Conservation (phyloP, 2,113 vertebrate genomes). For the Chloroceryle aenea region DNA sequence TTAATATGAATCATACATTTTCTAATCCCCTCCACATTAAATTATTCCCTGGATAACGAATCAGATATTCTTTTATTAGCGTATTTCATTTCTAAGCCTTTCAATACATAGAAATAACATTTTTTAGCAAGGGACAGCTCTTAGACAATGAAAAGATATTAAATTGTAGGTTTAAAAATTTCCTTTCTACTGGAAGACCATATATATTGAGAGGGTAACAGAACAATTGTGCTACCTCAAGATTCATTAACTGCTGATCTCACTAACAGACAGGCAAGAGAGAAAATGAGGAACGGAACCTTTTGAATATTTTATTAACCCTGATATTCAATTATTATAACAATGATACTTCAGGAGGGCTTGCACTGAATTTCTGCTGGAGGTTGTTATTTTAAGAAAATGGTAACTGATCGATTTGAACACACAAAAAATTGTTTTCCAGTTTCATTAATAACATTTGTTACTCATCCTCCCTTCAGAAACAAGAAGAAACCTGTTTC, state of each 20-base stretch:
- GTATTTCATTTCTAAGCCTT: constrained; percentile 39
- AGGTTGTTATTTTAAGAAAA: constrained; percentile 28
- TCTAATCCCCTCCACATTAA: not conserved
- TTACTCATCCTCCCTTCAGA: not conserved
- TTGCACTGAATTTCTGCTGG: not conserved
- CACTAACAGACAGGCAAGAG: not conserved
- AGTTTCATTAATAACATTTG: not conserved
- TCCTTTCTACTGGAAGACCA: constrained; percentile 15
- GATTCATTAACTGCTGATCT: constrained; percentile 32
- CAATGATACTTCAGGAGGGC: not conserved
- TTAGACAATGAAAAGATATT: constrained; percentile 38
- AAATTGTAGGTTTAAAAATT: constrained; percentile 32
- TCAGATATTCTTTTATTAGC: constrained; percentile 24
- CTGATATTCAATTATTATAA: constrained; percentile 39
- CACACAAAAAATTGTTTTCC: not conserved
- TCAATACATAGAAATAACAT: constrained; percentile 33
- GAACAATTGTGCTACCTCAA: not conserved
- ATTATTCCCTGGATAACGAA: not conserved
- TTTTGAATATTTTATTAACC: constrained; percentile 43
- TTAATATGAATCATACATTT: not conserved
- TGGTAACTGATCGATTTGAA: not conserved
- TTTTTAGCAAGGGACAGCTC: constrained; percentile 13
- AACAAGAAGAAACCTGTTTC: not conserved
- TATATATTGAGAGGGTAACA: not conserved
- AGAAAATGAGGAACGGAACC: constrained; percentile 6